Base-by-base conservation (phyloP, 2,797 vertebrate genomes). In the Coregonus suidteri region DNA sequence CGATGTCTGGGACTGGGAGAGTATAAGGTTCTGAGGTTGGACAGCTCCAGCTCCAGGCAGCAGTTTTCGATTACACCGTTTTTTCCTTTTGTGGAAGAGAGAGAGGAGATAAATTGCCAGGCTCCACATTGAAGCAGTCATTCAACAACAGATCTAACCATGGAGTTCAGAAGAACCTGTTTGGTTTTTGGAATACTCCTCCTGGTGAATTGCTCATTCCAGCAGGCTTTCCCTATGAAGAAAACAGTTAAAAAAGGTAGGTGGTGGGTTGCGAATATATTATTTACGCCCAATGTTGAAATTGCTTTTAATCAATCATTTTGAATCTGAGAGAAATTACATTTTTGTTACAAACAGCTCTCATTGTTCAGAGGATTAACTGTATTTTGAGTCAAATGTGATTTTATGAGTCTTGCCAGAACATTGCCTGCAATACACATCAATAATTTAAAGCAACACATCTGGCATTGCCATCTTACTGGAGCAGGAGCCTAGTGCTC, bases 161-260 rank as follows among this genome's bases (percentile, higher is more conserved):
- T 98, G 98, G 93, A 79, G 25, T 78, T 92, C 15, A 86, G 84
- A 88, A 78, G 79, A 47, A 53, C 92, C 83, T 83, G 82, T 77
- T 59, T 96, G 73, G 80, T 96, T 54, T 82, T 97, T 13, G 96
- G 91, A 78, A 81, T 97, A 73, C 82, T 96, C 13, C 91, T 93
- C 83, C 81, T 97, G 77, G 74, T 84, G 51, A 90, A 88, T 3
- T 15, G 87, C 81, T 85, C 94, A 0, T 0, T 77, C 0, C 94
- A 97, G 88, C 81, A 95, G 67, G 91, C 79, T 6, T 68, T 89
- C 0, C 74, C 93, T 0, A 92, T 85, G 83, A 93, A 66, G 75
- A 91, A 73, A 74, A 90, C 77, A 1, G 84, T 83, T 74, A 97
- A 94, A 89, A 98, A 95, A 96, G 97, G 97, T 97, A 95, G 4